A percentile compares a stretch with the other conserved stretches of the same genome.
Evolutionary conservation across 2,888 invertebrate species (phyloP).

Genomic region (Rapana venosa): DNA sequence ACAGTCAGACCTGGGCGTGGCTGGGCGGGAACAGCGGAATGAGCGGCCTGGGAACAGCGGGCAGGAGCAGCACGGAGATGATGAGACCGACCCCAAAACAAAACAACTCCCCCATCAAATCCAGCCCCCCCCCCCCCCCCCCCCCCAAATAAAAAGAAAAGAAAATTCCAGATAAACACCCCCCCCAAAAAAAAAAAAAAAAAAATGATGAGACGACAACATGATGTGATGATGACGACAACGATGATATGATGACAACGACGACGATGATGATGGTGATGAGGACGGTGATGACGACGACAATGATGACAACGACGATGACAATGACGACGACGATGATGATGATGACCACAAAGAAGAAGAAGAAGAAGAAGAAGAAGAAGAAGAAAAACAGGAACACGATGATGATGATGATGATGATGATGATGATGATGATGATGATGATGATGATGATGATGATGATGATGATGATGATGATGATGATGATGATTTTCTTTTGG

Average conservation of each 20-base stretch:
- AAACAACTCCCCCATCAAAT: too few relatives aligned
- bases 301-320: neutral
- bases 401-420: conserved; percentile 36
- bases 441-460: conserved; percentile 37
- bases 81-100: too few relatives aligned
- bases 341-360: neutral
- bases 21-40: too few relatives aligned
- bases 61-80: too few relatives aligned
- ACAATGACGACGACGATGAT: neutral
- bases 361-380: neutral
- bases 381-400: conserved; percentile 18
- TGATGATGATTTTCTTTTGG: conserved; percentile 3
- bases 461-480: conserved; percentile 30
- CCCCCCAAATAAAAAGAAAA: too few relatives aligned
- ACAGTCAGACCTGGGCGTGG: too few relatives aligned
- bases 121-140: too few relatives aligned
- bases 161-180: too few relatives aligned
- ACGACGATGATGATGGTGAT: neutral
- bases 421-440: conserved; percentile 34
- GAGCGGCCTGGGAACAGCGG: too few relatives aligned
- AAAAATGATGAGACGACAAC: neutral
- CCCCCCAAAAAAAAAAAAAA: too few relatives aligned
- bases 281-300: conserved; percentile 1
- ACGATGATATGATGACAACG: neutral
- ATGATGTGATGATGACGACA: neutral